Evolutionary conservation across 1,140 invertebrate genomes (phyloP).

Genomic region (Palaemon carinicauda): DNA sequence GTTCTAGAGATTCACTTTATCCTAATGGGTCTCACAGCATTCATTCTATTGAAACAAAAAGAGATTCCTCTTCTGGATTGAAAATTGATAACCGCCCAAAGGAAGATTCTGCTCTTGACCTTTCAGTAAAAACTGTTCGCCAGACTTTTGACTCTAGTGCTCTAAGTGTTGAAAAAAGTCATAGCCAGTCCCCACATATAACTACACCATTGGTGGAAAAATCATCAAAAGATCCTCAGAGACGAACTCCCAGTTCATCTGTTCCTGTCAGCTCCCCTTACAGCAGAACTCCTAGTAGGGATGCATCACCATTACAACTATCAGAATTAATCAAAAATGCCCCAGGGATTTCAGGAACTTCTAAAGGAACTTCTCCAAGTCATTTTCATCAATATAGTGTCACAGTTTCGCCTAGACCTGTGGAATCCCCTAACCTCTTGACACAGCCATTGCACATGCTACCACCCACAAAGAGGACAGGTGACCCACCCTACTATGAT

Average conservation of each 20-base stretch:
- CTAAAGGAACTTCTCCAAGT: slow-evolving; percentile 30
- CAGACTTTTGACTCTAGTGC: slow-evolving; percentile 60
- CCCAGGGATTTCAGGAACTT: slow-evolving; percentile 6
- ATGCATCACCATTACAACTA: not conserved
- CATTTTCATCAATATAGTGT: slow-evolving; percentile 28
- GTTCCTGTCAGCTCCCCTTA: not conserved
- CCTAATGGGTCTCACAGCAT: slow-evolving; percentile 40
- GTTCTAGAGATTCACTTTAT: slow-evolving; percentile 37
- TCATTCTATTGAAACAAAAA: not conserved
- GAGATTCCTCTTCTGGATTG: slow-evolving; percentile 18
- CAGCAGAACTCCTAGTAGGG: not conserved
- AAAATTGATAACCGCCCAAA: slow-evolving; percentile 22
- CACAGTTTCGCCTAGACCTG: slow-evolving; percentile 36
- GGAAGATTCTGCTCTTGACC: slow-evolving; percentile 60
- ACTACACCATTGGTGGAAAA: slow-evolving; percentile 6
- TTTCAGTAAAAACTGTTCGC: slow-evolving; percentile 61
- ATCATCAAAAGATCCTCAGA: slow-evolving; percentile 11
- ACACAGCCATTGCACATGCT: not conserved
- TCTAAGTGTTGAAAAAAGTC: slow-evolving; percentile 55
- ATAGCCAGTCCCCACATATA: slow-evolving; percentile 33
- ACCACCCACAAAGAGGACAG: slow-evolving; percentile 23
- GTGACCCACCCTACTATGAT: slow-evolving; percentile 31
- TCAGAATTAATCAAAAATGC: slow-evolving; percentile 17
- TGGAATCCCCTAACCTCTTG: not conserved
- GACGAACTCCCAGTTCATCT: slow-evolving; percentile 17